Percentiles rank a stretch among this genome's conserved stretches.
phyloP scores from a whole-genome alignment of 2,113 vertebrate species.

The Aegotheles bennettii region DNA sequence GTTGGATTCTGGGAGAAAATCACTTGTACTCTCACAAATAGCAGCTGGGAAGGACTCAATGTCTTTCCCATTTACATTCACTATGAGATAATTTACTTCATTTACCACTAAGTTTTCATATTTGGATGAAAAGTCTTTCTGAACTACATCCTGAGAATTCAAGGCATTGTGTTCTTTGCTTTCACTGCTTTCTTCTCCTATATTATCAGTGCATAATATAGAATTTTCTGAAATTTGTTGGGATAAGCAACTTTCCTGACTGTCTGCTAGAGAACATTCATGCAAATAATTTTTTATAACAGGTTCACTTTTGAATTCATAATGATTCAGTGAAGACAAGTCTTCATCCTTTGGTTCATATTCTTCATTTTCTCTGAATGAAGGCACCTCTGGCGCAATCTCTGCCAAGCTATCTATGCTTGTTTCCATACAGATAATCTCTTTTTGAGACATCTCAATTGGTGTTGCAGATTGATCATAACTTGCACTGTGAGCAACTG shows the following conservation, averaged over 20 bases:
- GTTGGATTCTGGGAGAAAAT: background rate
- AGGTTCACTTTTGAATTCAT: constrained; percentile 10
- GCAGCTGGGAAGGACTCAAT: background rate
- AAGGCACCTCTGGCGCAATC: constrained; percentile 55
- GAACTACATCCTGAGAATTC: constrained; percentile 21
- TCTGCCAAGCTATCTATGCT: constrained; percentile 71
- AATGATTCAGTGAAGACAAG: background rate
- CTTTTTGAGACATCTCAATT: constrained; percentile 16
- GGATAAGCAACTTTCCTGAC: background rate
- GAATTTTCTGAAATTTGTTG: constrained; percentile 4
- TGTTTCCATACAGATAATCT: constrained; percentile 58
- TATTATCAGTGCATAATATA: background rate
- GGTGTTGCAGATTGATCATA: constrained; percentile 30
- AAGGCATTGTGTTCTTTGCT: background rate
- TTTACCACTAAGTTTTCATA: background rate
- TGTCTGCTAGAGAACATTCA: background rate
- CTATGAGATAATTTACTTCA: constrained; percentile 22
- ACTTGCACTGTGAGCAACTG: background rate
- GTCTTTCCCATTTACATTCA: constrained; percentile 26
- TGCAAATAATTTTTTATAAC: background rate
- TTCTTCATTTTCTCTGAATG: constrained; percentile 10
- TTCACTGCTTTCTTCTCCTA: background rate
- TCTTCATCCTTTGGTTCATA: background rate
- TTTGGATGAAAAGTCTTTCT: constrained; percentile 34
- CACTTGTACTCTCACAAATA: background rate